Evolutionary conservation across 1,140 invertebrate genomes (phyloP), one percentile per base, ranked within the genome.

Genomic region (Anagrus nilaparvatae): DNA sequence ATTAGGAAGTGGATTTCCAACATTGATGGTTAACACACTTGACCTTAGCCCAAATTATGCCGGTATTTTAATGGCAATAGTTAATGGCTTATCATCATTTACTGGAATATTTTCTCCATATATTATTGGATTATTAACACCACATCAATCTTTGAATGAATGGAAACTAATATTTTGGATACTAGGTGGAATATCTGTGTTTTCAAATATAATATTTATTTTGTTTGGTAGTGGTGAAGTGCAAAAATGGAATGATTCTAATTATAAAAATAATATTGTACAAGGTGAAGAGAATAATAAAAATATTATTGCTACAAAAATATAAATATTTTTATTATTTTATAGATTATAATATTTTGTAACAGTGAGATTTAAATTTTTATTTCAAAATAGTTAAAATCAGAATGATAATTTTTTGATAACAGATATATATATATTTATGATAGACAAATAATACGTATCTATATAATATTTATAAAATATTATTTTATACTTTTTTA

Each of bases 151-250:
- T 5, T 52, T 82, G 16, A 63, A 72, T 5, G 76, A 88, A 65
- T 92, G 88, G 88, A 71, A 82, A 41, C 58, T 74, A 3, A 84
- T 91, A 2, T 91, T 90, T 57, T 91, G 84, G 79, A 82, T 90
- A 41, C 74, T 81, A 1, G 72, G 85, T 25, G 79, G 58, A 0
- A 74, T 88, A 0, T 84, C 87, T 47, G 64, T 77, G 5, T 54
- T 79, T 12, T 85, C 85, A 0, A 85, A 83, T 43, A 49, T 84
- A 8, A 57, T 88, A 5, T 93, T 82, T 52, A 62, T 81, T 5
- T 55, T 85, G 4, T 80, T 76, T 63, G 82, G 78, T 0, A 80
- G 78, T 30, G 82, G 77, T 0, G 75, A 84, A 44, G 73, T 80
- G 27, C 81, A 84, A 44, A 72, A 72, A 47, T 86, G 82, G 78